phyloP scores from a whole-genome alignment of 2,888 invertebrate genomes.

The Hydroisotoma schaefferi region DNA sequence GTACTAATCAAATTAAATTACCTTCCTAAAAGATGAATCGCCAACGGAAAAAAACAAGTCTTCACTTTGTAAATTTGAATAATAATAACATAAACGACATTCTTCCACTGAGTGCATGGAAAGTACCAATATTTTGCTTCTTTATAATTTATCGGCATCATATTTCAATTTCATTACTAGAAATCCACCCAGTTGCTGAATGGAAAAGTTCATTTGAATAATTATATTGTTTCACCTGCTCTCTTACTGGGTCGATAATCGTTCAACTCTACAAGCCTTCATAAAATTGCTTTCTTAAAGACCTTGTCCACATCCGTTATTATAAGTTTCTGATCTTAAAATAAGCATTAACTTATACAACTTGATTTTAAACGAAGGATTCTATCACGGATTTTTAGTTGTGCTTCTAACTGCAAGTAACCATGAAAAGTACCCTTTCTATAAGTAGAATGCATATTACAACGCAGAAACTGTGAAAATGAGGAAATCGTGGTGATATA shows the following conservation, averaged over 20 bases:
- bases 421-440: no score
- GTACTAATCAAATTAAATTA: no score
- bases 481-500: not conserved
- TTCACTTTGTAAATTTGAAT: slow-evolving; percentile 2
- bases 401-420: no score
- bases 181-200: not conserved
- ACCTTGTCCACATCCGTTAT: no score
- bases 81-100: slow-evolving; percentile 4
- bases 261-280: no score
- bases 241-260: not conserved
- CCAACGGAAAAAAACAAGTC: slow-evolving; percentile 1
- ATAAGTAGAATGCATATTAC: no score
- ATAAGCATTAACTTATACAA: no score
- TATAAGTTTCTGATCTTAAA: no score
- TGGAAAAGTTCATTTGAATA: not conserved
- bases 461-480: not conserved
- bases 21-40: slow-evolving; percentile 1
- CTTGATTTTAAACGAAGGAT: no score
- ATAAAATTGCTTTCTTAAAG: no score
- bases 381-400: no score
- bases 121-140: slow-evolving; percentile 1
- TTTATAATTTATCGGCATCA: slow-evolving; percentile 1
- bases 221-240: not conserved
- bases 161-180: slow-evolving; percentile 1
- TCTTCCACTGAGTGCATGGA: slow-evolving; percentile 5